These are phyloP conservation scores for Petromus typicus DNA, from an alignment of 2,113 vertebrate species.

Conservation along the genomic window DNA sequence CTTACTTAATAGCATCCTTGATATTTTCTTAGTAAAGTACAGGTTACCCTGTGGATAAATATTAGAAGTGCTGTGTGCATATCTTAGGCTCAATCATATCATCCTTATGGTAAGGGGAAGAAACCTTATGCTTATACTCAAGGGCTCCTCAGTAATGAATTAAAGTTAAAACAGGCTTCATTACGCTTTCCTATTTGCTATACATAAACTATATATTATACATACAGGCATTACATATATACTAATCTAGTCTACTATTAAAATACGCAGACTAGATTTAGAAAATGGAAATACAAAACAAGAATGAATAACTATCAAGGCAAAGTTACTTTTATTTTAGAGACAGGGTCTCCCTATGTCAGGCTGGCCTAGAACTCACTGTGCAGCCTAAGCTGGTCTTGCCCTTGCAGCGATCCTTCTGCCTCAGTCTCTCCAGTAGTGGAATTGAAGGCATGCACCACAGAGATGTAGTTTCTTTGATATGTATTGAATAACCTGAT, in stretches of 20 bases:
- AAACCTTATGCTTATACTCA: not conserved
- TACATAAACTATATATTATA: not conserved
- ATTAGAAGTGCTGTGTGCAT: not conserved
- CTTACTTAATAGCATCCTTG: not conserved
- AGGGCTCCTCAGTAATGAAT: not conserved
- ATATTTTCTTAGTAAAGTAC: not conserved
- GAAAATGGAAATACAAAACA: slow-evolving; percentile 18
- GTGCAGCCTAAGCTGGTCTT: not conserved
- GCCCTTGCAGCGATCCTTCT: not conserved
- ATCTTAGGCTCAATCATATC: not conserved
- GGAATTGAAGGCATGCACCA: not conserved
- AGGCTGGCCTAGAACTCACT: not conserved
- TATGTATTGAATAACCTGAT: not conserved
- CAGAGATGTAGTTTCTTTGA: not conserved
- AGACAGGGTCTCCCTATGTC: not conserved
- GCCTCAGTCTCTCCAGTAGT: not conserved
- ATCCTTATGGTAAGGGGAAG: not conserved
- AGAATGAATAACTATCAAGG: not conserved
- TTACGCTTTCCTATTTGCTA: not conserved
- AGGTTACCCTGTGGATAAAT: not conserved
- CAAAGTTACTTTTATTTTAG: not conserved
- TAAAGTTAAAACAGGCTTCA: not conserved
- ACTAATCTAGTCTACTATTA: not conserved
- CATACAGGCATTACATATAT: not conserved
- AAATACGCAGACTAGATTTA: not conserved